A percentile compares a stretch with the other conserved stretches of the same genome.
Evolutionary conservation across 1,140 invertebrate genomes (phyloP).

Genomic region (Nebria ingens): DNA sequence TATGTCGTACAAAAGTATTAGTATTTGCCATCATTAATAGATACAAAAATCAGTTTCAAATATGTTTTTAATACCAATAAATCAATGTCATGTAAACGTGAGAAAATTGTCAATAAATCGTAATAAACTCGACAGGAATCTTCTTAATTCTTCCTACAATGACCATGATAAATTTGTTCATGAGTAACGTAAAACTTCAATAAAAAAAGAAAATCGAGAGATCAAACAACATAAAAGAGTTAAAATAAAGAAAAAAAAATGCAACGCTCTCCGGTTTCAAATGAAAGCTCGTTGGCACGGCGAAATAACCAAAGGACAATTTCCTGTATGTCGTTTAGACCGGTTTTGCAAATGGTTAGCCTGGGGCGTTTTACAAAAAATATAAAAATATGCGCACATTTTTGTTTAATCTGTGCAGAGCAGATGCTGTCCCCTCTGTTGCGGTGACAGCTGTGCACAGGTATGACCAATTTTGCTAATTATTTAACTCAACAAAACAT

Average conservation of each 20-base stretch:
- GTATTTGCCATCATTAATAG: no score
- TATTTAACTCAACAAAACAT: neutral
- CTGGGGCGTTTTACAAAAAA: neutral
- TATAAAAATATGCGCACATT: neutral
- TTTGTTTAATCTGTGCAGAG: slow-evolving; percentile 1
- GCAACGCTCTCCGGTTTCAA: neutral
- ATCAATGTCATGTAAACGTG: no score
- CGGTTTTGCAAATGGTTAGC: slow-evolving; percentile 4
- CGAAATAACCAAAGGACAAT: slow-evolving; percentile 1
- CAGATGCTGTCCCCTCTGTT: slow-evolving; percentile 1
- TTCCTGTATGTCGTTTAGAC: slow-evolving; percentile 5
- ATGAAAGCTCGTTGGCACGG: neutral
- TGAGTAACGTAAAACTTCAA: neutral
- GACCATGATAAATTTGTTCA: slow-evolving; percentile 2
- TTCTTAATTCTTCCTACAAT: neutral
- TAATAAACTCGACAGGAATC: slow-evolving; percentile 3
- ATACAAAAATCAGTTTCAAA: no score
- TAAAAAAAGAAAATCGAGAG: no score
- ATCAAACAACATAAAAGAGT: neutral
- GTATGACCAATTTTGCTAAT: neutral
- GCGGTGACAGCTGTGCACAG: neutral
- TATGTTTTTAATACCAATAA: no score
- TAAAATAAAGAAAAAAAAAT: neutral
- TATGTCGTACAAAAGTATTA: no score
- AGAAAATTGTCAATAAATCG: neutral